Evolutionary conservation across 2,888 invertebrate species (phyloP).

Genomic region (Chouioia cunea): DNA sequence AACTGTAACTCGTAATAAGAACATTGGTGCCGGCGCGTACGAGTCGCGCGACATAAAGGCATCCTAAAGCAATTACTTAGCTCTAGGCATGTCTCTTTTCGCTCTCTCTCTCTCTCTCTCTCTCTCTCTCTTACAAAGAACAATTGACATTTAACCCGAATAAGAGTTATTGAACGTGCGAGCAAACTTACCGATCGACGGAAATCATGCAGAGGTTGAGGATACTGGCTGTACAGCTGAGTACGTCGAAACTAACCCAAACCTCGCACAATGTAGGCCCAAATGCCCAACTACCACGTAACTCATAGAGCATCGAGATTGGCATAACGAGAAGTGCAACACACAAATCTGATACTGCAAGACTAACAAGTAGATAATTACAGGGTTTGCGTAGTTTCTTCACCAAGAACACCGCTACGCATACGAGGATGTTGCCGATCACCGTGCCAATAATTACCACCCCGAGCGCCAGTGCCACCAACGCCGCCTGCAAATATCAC

Average conservation of each 20-base stretch:
- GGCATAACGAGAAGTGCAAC: conserved; percentile 98
- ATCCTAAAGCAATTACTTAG: conserved; percentile 11
- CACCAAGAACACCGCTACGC: conserved; percentile 95
- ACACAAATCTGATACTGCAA: conserved; percentile 96
- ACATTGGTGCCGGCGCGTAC: conserved; percentile 14
- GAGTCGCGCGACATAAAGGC: conserved; percentile 1
- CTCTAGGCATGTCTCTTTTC: too few species aligned
- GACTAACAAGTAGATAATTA: conserved; percentile 91
- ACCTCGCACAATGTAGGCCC: conserved; percentile 92
- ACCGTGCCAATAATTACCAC: conserved; percentile 84
- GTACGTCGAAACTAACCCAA: conserved; percentile 97
- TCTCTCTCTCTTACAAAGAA: background rate
- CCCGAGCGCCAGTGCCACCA: conserved; percentile 80
- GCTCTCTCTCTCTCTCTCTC: background rate
- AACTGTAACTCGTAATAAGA: too few species aligned
- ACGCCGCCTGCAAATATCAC: conserved; percentile 71
- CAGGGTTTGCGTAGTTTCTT: conserved; percentile 90
- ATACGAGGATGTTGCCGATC: conserved; percentile 92
- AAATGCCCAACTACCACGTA: conserved; percentile 93
- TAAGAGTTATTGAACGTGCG: conserved; percentile 11
- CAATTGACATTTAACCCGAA: conserved; percentile 48
- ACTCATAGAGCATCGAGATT: conserved; percentile 94
- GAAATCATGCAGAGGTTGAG: conserved; percentile 98
- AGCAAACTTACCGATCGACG: conserved; percentile 78
- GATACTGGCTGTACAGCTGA: conserved; percentile 98